Evolutionary conservation across 2,888 invertebrate species (phyloP).

Genomic region (Eupithecia centaureata): DNA sequence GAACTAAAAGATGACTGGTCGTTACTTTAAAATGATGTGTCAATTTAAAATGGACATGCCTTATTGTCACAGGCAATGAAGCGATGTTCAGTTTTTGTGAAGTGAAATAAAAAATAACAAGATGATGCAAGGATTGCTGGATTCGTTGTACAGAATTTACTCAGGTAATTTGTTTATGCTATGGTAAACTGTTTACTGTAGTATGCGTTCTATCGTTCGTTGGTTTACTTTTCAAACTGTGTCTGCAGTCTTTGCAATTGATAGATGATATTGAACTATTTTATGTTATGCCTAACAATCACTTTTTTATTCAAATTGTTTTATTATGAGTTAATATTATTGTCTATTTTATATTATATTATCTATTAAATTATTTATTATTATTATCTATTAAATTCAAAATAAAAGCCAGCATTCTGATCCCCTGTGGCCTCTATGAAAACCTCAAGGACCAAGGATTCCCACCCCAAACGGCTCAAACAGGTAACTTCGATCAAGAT

Average conservation of each 20-base stretch:
- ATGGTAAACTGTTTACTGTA: conserved; percentile 13
- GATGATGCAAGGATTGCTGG: conserved; percentile 81
- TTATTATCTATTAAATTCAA: too few species aligned
- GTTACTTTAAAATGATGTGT: conserved; percentile 52
- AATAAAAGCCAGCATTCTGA: too few species aligned
- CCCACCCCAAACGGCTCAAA: too few species aligned
- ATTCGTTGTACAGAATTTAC: conserved; percentile 77
- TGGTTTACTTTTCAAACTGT: conserved; percentile 14
- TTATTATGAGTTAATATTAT: too few species aligned
- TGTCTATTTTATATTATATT: too few species aligned
- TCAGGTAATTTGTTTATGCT: conserved; percentile 63
- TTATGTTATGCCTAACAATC: background rate
- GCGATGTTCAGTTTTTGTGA: conserved; percentile 56
- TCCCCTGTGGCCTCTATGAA: too few species aligned
- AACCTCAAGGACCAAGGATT: too few species aligned
- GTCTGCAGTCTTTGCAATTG: conserved; percentile 9
- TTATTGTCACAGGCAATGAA: conserved; percentile 65
- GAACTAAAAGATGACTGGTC: conserved; percentile 55
- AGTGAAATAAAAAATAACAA: conserved; percentile 58
- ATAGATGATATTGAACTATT: conserved; percentile 13
- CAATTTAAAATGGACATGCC: conserved; percentile 57
- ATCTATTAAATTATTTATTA: too few species aligned
- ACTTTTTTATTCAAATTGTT: too few species aligned
- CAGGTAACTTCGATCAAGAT: too few species aligned
- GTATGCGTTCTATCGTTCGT: conserved; percentile 15